These are phyloP conservation scores for Crioceris asparagi DNA, from an alignment of 2,888 invertebrate genomes.

Conservation along the genomic window DNA sequence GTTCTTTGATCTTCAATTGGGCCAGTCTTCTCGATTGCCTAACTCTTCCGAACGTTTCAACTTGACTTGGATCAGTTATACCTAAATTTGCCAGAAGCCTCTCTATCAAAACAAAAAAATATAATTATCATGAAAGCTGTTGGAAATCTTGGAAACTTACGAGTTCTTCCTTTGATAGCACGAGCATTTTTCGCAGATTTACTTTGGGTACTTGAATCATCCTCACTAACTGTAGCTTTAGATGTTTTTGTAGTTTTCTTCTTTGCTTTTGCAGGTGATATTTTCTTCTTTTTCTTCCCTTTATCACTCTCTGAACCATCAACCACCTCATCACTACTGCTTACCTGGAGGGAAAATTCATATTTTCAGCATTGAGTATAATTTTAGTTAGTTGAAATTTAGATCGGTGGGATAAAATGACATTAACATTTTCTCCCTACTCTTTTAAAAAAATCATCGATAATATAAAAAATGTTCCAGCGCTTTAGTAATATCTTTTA, in stretches of 20 bases:
- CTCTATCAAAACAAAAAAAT: slow-evolving; percentile 22
- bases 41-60: slow-evolving; percentile 50
- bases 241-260: slow-evolving; percentile 22
- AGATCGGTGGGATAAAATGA: slow-evolving; percentile 12
- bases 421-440: too few relatives aligned
- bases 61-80: slow-evolving; percentile 33
- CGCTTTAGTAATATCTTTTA: too few relatives aligned
- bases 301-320: slow-evolving; percentile 25
- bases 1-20: slow-evolving; percentile 77
- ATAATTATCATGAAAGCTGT: background rate
- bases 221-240: slow-evolving; percentile 10
- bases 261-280: slow-evolving; percentile 10
- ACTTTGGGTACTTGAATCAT: slow-evolving; percentile 14
- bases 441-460: too few relatives aligned
- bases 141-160: background rate
- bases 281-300: too few relatives aligned
- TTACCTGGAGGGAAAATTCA: slow-evolving; percentile 31
- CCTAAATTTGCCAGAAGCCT: slow-evolving; percentile 42
- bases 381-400: too few relatives aligned
- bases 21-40: slow-evolving; percentile 78
- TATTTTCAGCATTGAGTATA: too few relatives aligned
- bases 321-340: slow-evolving; percentile 40
- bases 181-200: too few relatives aligned
- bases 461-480: too few relatives aligned
- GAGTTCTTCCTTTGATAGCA: background rate